Evolutionary conservation across 2,113 vertebrate genomes (phyloP).

Genomic region (Gallinago media): DNA sequence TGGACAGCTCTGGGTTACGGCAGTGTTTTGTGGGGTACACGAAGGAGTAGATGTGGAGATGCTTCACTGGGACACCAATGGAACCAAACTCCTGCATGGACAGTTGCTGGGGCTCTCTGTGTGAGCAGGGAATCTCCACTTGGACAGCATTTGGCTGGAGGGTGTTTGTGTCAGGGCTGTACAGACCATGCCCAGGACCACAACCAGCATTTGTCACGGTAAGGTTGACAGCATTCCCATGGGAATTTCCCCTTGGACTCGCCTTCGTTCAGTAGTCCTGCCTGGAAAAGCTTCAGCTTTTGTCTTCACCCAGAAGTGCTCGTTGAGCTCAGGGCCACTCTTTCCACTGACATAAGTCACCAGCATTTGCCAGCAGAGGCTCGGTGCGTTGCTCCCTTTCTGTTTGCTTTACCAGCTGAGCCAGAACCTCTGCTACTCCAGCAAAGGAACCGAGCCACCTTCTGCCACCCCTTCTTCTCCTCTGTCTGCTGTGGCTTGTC

Average conservation of each 20-base stretch:
- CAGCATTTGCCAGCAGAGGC: background rate
- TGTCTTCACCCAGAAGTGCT: background rate
- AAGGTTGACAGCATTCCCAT: background rate
- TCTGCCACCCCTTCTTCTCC: background rate
- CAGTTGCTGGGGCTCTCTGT: background rate
- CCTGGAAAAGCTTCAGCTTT: background rate
- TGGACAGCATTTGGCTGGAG: background rate
- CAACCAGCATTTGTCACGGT: background rate
- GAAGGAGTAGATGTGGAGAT: background rate
- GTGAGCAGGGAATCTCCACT: rapidly evolving
- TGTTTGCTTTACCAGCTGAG: rapidly evolving
- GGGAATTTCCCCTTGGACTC: background rate
- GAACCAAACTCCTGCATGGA: background rate
- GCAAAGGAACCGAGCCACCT: background rate
- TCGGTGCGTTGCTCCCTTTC: background rate
- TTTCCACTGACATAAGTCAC: background rate
- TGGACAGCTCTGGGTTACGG: background rate
- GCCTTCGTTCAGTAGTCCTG: background rate
- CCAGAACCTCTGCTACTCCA: background rate
- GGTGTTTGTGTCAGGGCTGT: background rate
- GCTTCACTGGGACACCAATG: background rate
- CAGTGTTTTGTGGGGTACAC: background rate
- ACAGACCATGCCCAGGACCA: rapidly evolving
- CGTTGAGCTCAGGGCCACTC: background rate
- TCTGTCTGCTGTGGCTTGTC: background rate